Percentiles rank a stretch among this genome's conserved stretches.
Conservation (phyloP, 2,888 invertebrate genomes). For the Hirtodrosophila histrioides region DNA sequence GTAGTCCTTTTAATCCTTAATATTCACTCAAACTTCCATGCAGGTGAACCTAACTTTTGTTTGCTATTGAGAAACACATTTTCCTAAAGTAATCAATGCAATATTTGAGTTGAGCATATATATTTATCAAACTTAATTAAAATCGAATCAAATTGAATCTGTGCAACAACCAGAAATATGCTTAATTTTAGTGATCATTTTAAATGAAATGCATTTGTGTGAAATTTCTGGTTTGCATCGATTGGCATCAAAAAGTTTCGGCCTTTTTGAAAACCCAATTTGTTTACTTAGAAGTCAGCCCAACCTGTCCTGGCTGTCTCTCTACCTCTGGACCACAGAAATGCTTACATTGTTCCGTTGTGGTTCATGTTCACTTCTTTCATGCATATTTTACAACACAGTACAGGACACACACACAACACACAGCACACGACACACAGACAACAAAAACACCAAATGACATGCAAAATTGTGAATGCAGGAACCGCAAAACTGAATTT, state of each 20-base stretch:
- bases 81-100: too few species aligned
- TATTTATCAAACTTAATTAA: too few species aligned
- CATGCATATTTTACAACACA: constrained; percentile 54
- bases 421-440: background rate
- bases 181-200: too few species aligned
- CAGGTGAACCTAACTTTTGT: too few species aligned
- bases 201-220: too few species aligned
- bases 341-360: constrained; percentile 28
- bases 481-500: constrained; percentile 48
- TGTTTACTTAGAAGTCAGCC: constrained; percentile 14
- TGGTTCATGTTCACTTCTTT: constrained; percentile 33
- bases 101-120: too few species aligned
- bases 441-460: constrained; percentile 40
- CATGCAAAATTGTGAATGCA: constrained; percentile 57
- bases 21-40: too few species aligned
- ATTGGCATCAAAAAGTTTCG: constrained; percentile 1
- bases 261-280: constrained; percentile 15
- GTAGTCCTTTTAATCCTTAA: too few species aligned
- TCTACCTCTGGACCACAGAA: constrained; percentile 27
- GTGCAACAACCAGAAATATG: too few species aligned
- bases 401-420: constrained; percentile 2
- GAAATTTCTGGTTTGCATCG: constrained; percentile 7
- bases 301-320: background rate
- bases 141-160: too few species aligned
- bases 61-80: too few species aligned